These are phyloP conservation scores for Seriola quinqueradiata DNA, from an alignment of 2,113 vertebrate genomes.

Conservation along the genomic window DNA sequence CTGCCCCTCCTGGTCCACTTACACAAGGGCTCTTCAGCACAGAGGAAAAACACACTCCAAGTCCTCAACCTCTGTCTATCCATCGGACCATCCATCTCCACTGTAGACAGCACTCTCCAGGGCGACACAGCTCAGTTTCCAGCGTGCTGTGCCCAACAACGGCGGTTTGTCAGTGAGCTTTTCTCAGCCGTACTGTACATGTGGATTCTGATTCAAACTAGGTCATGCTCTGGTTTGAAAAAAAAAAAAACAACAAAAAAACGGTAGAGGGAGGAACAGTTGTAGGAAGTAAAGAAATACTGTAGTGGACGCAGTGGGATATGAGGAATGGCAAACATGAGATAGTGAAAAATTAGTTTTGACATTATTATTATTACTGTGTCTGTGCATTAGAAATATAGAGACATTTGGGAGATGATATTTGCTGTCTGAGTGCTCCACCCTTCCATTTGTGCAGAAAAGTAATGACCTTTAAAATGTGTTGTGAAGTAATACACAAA, in stretches of 20 bases:
- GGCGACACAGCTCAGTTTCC: conserved; percentile 57
- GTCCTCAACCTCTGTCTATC: conserved; percentile 63
- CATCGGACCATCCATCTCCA: conserved; percentile 76
- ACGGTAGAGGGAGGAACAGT: conserved; percentile 26
- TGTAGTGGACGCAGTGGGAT: conserved; percentile 22
- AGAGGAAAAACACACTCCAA: conserved; percentile 64
- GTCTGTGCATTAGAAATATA: conserved; percentile 10
- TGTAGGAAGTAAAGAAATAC: conserved; percentile 26
- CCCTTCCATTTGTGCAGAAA: conserved; percentile 35
- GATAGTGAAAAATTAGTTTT: conserved; percentile 37
- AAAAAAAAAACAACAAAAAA: not conserved
- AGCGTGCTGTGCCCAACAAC: conserved; percentile 43
- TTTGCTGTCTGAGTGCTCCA: conserved; percentile 16
- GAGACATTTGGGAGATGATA: conserved; percentile 18
- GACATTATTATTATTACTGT: conserved; percentile 29
- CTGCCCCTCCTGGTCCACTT: conserved; percentile 76
- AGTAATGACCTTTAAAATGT: conserved; percentile 35
- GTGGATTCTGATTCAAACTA: conserved; percentile 68
- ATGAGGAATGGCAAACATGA: conserved; percentile 34
- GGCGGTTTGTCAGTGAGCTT: conserved; percentile 47
- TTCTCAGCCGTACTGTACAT: conserved; percentile 42
- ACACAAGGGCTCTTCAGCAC: conserved; percentile 66
- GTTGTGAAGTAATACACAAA: conserved; percentile 29
- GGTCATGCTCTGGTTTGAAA: conserved; percentile 58
- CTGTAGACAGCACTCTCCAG: conserved; percentile 55